Evolutionary conservation across 2,797 vertebrate genomes (phyloP).

Genomic region (Chaunax sp.): DNA sequence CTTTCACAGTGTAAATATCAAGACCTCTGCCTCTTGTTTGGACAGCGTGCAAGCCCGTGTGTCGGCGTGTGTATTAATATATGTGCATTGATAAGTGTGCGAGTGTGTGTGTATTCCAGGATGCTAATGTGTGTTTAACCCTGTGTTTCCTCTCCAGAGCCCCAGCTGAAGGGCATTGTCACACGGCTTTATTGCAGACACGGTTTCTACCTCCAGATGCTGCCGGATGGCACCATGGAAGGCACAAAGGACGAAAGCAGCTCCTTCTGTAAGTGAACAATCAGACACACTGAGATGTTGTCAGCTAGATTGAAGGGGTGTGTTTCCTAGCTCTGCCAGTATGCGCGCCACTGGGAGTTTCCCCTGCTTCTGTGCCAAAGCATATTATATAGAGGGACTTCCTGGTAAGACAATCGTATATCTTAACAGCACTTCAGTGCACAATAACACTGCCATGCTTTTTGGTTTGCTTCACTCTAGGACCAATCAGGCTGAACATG

Average conservation of each 20-base stretch:
- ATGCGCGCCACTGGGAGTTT: neutral
- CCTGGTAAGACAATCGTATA: slow-evolving; percentile 10
- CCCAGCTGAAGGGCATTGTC: slow-evolving; percentile 92
- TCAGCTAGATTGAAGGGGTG: neutral
- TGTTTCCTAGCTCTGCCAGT: slow-evolving; percentile 10
- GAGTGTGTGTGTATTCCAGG: slow-evolving; percentile 17
- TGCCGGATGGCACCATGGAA: slow-evolving; percentile 91
- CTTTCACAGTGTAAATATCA: slow-evolving; percentile 67
- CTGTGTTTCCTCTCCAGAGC: slow-evolving; percentile 80
- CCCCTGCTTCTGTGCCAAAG: slow-evolving; percentile 2
- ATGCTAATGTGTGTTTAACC: slow-evolving; percentile 58
- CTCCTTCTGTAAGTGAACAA: slow-evolving; percentile 88
- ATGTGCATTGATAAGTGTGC: slow-evolving; percentile 10
- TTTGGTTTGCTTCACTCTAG: slow-evolving; percentile 36
- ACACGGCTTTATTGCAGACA: slow-evolving; percentile 91
- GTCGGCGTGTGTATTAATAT: slow-evolving; percentile 25
- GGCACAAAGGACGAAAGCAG: slow-evolving; percentile 92
- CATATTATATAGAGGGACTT: slow-evolving; percentile 28
- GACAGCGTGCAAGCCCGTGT: slow-evolving; percentile 23
- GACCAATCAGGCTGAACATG: slow-evolving; percentile 53
- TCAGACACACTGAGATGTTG: slow-evolving; percentile 6
- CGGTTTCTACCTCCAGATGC: slow-evolving; percentile 93
- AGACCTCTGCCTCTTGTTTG: slow-evolving; percentile 45
- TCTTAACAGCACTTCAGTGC: slow-evolving; percentile 5
- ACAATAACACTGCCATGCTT: slow-evolving; percentile 24